phyloP scores from a whole-genome alignment of 92 coral and sea anemone genomes.

The Palythoa caribaeorum region DNA sequence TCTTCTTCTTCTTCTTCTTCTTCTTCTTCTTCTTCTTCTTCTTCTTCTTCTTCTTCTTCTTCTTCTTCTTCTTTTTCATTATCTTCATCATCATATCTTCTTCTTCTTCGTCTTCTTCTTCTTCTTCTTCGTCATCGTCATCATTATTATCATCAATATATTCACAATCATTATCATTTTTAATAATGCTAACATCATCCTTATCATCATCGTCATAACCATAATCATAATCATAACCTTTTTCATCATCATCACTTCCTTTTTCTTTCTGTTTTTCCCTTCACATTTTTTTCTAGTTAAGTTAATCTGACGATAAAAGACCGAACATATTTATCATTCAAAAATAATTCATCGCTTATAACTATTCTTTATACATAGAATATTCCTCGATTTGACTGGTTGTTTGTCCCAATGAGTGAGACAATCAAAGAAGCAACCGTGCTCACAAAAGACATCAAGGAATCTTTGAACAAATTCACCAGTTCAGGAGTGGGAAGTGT shows the following conservation, averaged over 20 bases:
- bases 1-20: no score
- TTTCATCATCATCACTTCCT: not conserved
- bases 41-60: no score
- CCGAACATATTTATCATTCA: not conserved
- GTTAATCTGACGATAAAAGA: not conserved
- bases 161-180: no score
- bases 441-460: slow-evolving; percentile 58
- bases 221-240: not conserved
- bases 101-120: no score
- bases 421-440: slow-evolving; percentile 58
- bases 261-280: no score
- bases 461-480: slow-evolving; percentile 63
- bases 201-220: no score
- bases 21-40: no score
- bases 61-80: not conserved
- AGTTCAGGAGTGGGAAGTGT: slow-evolving; percentile 68
- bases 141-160: no score
- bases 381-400: slow-evolving; percentile 81
- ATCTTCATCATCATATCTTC: not conserved
- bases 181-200: not conserved
- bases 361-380: slow-evolving; percentile 43
- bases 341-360: not conserved
- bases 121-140: no score
- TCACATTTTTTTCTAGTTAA: not conserved
- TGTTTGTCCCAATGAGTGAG: slow-evolving; percentile 63